These are phyloP conservation scores for Opisthocomus hoazin DNA, from an alignment of 2,113 vertebrate genomes.

Conservation along the genomic window DNA sequence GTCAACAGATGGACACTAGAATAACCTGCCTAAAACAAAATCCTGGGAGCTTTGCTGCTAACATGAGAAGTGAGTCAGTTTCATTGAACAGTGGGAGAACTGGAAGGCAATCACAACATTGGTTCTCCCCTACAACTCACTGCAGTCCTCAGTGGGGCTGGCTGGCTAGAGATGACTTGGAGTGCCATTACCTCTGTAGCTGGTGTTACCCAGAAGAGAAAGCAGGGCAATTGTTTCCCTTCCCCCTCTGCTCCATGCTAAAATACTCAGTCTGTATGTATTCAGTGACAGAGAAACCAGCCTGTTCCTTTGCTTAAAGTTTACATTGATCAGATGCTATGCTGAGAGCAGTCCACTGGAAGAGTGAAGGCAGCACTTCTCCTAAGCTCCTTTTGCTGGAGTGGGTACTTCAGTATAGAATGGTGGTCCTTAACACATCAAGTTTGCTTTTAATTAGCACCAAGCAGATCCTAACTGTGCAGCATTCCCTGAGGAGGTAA, in stretches of 20 bases:
- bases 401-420: neutral
- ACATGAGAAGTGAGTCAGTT: neutral
- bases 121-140: neutral
- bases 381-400: neutral
- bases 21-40: neutral
- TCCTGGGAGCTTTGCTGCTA: neutral
- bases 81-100: neutral
- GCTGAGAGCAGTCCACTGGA: neutral
- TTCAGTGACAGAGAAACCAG: neutral
- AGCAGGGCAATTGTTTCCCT: neutral
- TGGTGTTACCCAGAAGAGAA: neutral
- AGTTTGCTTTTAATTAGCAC: neutral
- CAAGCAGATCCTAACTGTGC: neutral
- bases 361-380: neutral
- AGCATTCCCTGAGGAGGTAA: neutral
- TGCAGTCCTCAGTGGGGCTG: neutral
- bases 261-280: neutral
- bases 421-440: neutral
- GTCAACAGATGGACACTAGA: neutral
- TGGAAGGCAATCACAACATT: neutral
- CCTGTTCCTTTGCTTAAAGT: accelerated
- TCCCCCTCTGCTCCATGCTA: neutral
- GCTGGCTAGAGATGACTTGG: neutral
- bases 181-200: neutral
- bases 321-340: neutral